Evolutionary conservation across 1,140 invertebrate genomes (phyloP).

Genomic region (Leptinotarsa undecemlineata): DNA sequence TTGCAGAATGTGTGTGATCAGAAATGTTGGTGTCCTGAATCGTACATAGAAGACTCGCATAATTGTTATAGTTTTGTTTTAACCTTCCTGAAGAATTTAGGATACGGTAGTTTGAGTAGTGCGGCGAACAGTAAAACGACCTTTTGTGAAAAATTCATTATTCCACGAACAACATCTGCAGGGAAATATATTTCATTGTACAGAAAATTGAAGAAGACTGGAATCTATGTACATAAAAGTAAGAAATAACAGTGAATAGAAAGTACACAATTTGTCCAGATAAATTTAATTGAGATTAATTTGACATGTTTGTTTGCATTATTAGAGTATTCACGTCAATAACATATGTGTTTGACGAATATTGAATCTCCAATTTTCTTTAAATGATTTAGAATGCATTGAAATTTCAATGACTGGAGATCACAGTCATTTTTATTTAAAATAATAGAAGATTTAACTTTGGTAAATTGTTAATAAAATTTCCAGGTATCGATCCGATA

Average conservation of each 20-base stretch:
- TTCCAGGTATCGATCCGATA: no score
- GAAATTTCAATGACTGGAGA: no score
- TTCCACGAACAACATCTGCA: conserved; percentile 72
- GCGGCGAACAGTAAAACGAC: conserved; percentile 65
- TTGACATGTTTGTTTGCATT: no score
- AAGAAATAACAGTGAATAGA: neutral
- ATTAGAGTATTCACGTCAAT: no score
- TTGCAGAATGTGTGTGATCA: conserved; percentile 67
- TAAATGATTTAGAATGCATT: no score
- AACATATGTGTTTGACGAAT: no score
- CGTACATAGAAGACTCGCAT: conserved; percentile 72
- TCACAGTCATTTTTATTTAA: no score
- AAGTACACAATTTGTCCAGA: no score
- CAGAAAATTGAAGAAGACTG: conserved; percentile 63
- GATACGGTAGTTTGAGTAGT: conserved; percentile 65
- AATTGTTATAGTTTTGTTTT: conserved; percentile 84
- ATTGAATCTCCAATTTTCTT: no score
- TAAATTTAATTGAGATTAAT: no score
- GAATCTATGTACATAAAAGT: conserved; percentile 57
- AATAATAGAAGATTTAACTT: no score
- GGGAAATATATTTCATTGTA: conserved; percentile 82
- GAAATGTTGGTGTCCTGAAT: conserved; percentile 66
- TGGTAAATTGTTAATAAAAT: no score
- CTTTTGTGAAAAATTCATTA: conserved; percentile 78
- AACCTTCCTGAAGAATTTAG: conserved; percentile 69